These are phyloP conservation scores for Apamea sordens DNA, from an alignment of 2,888 invertebrate species.

Conservation along the genomic window DNA sequence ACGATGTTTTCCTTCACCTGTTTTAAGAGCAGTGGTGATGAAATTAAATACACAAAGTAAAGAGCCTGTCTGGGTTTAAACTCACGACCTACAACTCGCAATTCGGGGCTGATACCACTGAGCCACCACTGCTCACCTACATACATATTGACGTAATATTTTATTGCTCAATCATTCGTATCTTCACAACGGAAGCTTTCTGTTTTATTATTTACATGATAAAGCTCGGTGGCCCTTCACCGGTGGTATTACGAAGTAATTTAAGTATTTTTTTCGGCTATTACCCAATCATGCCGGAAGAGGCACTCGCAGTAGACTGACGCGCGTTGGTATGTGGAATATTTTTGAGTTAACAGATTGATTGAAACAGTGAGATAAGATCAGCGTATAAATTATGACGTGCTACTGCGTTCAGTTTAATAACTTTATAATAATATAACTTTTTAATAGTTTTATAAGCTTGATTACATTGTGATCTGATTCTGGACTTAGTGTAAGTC, in stretches of 20 bases:
- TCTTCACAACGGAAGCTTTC: constrained; percentile 55
- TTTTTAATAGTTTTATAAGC: neutral
- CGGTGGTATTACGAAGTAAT: constrained; percentile 28
- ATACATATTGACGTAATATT: constrained; percentile 20
- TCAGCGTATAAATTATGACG: constrained; percentile 18
- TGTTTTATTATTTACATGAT: constrained; percentile 51
- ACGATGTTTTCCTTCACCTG: no score
- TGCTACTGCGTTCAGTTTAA: neutral
- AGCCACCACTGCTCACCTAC: neutral
- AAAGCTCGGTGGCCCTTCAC: constrained; percentile 48
- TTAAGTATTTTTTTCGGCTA: constrained; percentile 22
- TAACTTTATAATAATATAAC: neutral
- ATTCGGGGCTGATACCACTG: neutral
- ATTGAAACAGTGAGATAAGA: constrained; percentile 42
- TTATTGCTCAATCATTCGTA: constrained; percentile 28
- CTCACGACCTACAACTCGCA: neutral
- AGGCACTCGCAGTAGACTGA: constrained; percentile 30
- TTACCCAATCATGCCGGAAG: constrained; percentile 62
- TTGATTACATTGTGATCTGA: neutral
- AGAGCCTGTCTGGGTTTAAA: neutral
- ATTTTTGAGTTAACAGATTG: constrained; percentile 32
- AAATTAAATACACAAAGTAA: neutral
- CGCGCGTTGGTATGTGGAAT: constrained; percentile 32
- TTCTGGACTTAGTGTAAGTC: neutral
- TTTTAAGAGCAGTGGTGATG: neutral